Conservation (phyloP, 2,113 vertebrate genomes). For the Myrmecophaga tridactyla region DNA sequence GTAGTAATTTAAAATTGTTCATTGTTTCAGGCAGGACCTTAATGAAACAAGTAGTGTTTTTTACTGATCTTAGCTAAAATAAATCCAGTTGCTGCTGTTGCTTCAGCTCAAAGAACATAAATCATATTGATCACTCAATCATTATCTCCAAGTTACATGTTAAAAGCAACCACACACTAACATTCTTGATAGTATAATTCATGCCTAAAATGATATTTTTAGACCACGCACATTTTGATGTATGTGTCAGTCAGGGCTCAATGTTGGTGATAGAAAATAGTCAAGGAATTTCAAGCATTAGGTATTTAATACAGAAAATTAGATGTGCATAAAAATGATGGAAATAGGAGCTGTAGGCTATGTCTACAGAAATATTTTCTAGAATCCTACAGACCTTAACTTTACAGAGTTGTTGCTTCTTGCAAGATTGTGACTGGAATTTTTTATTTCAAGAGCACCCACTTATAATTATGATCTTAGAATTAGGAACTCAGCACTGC, state of each 20-base stretch:
- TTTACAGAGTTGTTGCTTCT: background rate
- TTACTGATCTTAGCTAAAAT: background rate
- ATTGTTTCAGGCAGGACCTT: constrained; percentile 14
- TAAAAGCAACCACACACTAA: background rate
- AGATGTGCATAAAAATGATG: background rate
- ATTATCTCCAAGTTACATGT: background rate
- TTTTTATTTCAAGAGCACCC: background rate
- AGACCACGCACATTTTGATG: background rate
- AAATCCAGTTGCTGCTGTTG: background rate
- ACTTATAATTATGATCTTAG: background rate
- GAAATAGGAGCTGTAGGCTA: background rate
- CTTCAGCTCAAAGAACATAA: background rate
- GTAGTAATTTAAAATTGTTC: constrained; percentile 32
- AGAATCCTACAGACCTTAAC: background rate
- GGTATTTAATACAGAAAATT: background rate
- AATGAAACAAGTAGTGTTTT: background rate
- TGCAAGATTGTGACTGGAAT: background rate
- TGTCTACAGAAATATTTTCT: background rate
- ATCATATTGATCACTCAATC: background rate
- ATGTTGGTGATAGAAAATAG: background rate
- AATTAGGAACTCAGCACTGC: background rate
- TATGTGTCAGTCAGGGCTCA: background rate
- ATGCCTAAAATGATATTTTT: background rate
- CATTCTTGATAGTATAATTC: background rate
- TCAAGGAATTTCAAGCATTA: background rate